These are phyloP conservation scores for Meteorus sp. DNA, from an alignment of 1,140 invertebrate genomes.

Conservation along the genomic window DNA sequence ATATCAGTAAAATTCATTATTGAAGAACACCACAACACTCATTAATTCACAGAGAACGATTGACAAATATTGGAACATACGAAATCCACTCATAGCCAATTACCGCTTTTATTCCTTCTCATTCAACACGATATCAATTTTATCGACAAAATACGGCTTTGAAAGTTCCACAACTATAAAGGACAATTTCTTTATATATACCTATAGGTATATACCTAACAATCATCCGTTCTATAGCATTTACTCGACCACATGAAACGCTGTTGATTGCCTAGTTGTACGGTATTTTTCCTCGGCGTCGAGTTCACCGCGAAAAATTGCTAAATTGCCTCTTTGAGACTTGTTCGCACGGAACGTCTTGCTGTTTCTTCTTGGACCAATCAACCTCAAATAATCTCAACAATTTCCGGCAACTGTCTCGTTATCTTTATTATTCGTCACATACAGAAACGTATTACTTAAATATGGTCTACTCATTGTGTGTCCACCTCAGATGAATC, in stretches of 20 bases:
- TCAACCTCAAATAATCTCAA: slow-evolving; percentile 11
- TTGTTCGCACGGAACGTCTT: slow-evolving; percentile 41
- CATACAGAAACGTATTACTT: neutral
- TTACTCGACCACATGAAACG: slow-evolving; percentile 45
- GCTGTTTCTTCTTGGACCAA: slow-evolving; percentile 34
- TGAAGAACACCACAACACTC: too few species aligned
- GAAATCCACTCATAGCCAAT: too few species aligned
- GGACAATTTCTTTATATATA: too few species aligned
- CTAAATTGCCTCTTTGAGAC: slow-evolving; percentile 59
- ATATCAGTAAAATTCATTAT: too few species aligned
- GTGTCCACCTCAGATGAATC: neutral
- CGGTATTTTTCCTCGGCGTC: slow-evolving; percentile 29
- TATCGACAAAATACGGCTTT: too few species aligned
- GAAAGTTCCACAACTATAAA: too few species aligned
- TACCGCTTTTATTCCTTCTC: too few species aligned
- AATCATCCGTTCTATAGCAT: neutral
- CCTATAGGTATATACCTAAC: too few species aligned
- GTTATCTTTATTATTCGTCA: neutral
- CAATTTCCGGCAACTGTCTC: neutral
- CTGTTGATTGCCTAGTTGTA: slow-evolving; percentile 52
- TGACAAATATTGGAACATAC: too few species aligned
- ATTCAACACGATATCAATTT: too few species aligned
- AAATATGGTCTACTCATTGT: neutral
- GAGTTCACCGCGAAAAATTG: slow-evolving; percentile 52
- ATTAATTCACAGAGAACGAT: too few species aligned